Evolutionary conservation across 2,888 invertebrate species (phyloP).

Genomic region (Euplagia quadripunctaria): DNA sequence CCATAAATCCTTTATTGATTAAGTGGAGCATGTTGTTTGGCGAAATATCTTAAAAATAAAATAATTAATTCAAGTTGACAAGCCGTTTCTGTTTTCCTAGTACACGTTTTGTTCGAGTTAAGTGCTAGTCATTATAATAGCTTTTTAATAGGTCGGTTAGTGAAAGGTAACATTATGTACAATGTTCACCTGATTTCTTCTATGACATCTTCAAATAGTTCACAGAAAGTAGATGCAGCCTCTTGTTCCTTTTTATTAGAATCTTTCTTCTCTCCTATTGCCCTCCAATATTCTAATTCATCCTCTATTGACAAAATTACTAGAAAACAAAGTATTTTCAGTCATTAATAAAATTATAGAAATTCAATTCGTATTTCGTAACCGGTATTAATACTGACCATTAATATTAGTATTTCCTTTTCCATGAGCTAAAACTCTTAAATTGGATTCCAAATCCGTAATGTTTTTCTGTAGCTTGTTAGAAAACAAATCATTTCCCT

Average conservation of each 20-base stretch:
- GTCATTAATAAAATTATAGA: background rate
- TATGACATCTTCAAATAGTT: constrained; percentile 88
- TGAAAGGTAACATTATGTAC: background rate
- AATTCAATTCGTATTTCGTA: constrained; percentile 7
- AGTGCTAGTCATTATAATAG: no score
- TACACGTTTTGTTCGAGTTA: no score
- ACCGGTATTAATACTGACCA: constrained; percentile 58
- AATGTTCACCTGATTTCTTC: constrained; percentile 87
- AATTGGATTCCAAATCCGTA: constrained; percentile 75
- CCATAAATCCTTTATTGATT: no score
- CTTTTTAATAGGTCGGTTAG: no score
- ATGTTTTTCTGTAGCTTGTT: constrained; percentile 80
- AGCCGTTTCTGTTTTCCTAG: no score
- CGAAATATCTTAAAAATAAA: no score
- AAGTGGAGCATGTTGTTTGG: no score
- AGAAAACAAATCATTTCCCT: constrained; percentile 78
- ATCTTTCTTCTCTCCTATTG: constrained; percentile 82
- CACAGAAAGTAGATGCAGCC: constrained; percentile 87
- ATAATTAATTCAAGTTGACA: no score
- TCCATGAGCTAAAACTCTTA: constrained; percentile 77
- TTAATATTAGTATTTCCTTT: constrained; percentile 70
- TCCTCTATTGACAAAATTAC: constrained; percentile 90
- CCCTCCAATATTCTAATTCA: constrained; percentile 91
- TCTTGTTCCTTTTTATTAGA: constrained; percentile 85
- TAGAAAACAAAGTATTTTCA: constrained; percentile 50